Conservation (phyloP, 2,113 vertebrate species). For the Puffinus mauretanicus region DNA sequence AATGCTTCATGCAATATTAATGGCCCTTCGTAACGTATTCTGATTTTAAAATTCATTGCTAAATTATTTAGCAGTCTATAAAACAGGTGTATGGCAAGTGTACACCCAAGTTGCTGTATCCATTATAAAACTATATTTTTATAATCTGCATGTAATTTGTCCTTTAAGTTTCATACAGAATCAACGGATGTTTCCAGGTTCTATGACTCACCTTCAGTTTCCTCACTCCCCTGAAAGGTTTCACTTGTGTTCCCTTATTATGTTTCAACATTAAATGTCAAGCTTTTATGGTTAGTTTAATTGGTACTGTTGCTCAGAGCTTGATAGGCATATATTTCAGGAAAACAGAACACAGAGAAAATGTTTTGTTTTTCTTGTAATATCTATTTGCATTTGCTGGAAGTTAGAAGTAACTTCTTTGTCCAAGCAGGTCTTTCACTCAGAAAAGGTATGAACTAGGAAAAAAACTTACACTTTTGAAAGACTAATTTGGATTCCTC, state of each 20-base stretch:
- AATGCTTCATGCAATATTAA: conserved; percentile 71
- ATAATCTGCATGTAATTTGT: background rate
- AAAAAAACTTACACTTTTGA: background rate
- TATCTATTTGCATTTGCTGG: background rate
- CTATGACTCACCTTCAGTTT: conserved; percentile 30
- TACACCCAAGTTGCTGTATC: conserved; percentile 6
- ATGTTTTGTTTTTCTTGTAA: background rate
- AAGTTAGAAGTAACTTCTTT: background rate
- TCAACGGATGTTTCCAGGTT: background rate
- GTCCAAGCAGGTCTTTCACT: background rate
- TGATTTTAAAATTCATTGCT: conserved; percentile 71
- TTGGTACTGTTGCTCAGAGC: background rate
- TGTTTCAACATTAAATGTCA: conserved; percentile 27
- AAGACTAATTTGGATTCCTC: background rate
- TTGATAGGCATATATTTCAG: background rate
- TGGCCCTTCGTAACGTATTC: conserved; percentile 37
- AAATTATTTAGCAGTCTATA: conserved; percentile 73
- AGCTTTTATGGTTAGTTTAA: conserved; percentile 29
- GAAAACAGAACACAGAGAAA: background rate
- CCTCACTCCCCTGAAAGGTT: background rate
- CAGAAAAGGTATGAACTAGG: background rate
- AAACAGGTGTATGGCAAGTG: conserved; percentile 56
- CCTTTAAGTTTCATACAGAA: background rate
- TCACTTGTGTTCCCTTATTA: background rate
- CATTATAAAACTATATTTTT: conserved; percentile 2